Conservation (phyloP, 1,140 invertebrate genomes). For the Liolophura sinensis region DNA sequence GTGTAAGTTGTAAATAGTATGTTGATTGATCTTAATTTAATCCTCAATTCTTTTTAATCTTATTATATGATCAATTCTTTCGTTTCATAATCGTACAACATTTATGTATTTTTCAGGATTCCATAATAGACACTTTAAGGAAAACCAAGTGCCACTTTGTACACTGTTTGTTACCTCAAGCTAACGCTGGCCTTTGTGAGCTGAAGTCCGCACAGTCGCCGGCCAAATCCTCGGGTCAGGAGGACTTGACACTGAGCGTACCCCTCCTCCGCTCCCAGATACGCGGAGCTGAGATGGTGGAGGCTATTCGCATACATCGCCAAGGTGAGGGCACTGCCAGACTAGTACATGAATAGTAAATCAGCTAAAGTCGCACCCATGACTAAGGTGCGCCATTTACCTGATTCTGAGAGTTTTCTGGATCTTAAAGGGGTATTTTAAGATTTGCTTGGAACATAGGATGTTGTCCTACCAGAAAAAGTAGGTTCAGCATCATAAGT, state of each 20-base stretch:
- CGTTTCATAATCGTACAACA: not conserved
- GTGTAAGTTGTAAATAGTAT: too few relatives aligned
- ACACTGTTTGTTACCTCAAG: slow-evolving; percentile 84
- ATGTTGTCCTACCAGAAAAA: too few relatives aligned
- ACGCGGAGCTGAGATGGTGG: slow-evolving; percentile 85
- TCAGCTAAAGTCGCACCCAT: too few relatives aligned
- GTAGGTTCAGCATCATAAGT: too few relatives aligned
- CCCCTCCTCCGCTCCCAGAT: slow-evolving; percentile 86
- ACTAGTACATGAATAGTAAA: too few relatives aligned
- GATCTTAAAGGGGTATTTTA: too few relatives aligned
- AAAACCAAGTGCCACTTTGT: slow-evolving; percentile 83
- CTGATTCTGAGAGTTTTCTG: too few relatives aligned
- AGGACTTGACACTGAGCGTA: slow-evolving; percentile 79
- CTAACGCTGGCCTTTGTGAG: slow-evolving; percentile 69
- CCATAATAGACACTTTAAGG: slow-evolving; percentile 83
- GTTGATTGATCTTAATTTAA: too few relatives aligned
- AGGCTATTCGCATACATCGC: slow-evolving; percentile 86
- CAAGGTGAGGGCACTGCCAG: slow-evolving; percentile 65
- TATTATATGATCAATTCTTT: too few relatives aligned
- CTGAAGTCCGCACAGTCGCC: slow-evolving; percentile 32
- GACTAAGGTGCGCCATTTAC: too few relatives aligned
- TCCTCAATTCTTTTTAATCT: too few relatives aligned
- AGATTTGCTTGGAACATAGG: too few relatives aligned
- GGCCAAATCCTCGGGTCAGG: slow-evolving; percentile 40
- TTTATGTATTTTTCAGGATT: slow-evolving; percentile 68